Evolutionary conservation across 2,797 vertebrate genomes (phyloP), one percentile per base, ranked within the genome.

Genomic region (Nannoperca australis): DNA sequence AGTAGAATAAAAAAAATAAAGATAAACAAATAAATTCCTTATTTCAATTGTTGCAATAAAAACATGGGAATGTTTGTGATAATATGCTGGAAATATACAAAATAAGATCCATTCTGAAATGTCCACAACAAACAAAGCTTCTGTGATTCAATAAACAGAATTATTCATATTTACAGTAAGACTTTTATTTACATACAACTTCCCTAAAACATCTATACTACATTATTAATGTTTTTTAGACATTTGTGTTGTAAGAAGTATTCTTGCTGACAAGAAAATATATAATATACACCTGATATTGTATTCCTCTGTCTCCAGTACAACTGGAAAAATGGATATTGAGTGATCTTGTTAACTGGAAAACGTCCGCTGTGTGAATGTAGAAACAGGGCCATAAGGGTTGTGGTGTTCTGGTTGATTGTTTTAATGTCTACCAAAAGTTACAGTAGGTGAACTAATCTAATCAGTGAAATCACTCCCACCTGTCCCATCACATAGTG

Each of bases 391-490:
- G n/a, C 11, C 6, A 5, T 2, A 7, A 49, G 32, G 11, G 14
- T 8, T 27, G 27, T 45, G 18, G 65, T 47, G 24, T 71, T 60
- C 32, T 60, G 56, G 34, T 27, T 59, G 14, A 34, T 36, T 70
- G 67, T 34, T 70, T 44, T 47, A 47, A 47, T 58, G 55, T 63
- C 7, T 13, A 18, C 38, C 60, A 51, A 51, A 50, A 64, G 22
- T 30, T 44, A 0, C 18, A 66, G 68, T 58, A 11, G 22, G 20
- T 61, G 38, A 65, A 53, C 36, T 38, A 38, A 38, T 38, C 45
- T 42, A 56, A 73, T 73, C 54, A 55, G 36, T 70, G 42, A 58
- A 40, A 58, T 77, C 8, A 12, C 18, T 56, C 1, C 20, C 45
- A 68, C 15, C 20, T 63, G 42, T 63, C 61, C 1, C 12, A 32